Percentiles rank a stretch among this genome's conserved stretches.
Conservation (phyloP, 1,140 invertebrate species). For the Littorina saxatilis region DNA sequence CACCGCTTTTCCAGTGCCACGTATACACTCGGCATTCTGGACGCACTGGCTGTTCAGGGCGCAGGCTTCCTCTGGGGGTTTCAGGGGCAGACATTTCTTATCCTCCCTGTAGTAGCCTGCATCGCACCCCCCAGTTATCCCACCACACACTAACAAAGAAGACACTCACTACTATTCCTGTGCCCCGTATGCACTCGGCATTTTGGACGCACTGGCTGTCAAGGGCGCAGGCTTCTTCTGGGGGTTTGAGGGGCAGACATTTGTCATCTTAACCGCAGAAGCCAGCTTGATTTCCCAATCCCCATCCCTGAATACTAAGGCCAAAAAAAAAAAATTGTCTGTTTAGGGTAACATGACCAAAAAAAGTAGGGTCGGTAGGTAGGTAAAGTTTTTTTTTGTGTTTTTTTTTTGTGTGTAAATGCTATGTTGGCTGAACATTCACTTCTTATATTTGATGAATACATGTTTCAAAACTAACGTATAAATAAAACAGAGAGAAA, state of each 20-base stretch:
- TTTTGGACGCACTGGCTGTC: conserved; percentile 31
- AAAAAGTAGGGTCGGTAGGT: too few species aligned
- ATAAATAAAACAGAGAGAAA: too few species aligned
- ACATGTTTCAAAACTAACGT: too few species aligned
- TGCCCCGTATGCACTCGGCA: conserved; percentile 26
- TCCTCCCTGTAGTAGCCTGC: conserved; percentile 35
- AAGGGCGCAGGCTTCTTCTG: neutral
- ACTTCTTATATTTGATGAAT: too few species aligned
- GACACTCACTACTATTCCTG: neutral
- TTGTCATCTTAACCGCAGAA: conserved; percentile 27
- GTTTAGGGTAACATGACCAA: too few species aligned
- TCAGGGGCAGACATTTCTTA: neutral
- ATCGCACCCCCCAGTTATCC: conserved; percentile 41
- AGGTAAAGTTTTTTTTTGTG: too few species aligned
- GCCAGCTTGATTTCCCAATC: too few species aligned
- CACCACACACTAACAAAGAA: too few species aligned
- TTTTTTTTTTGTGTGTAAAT: too few species aligned
- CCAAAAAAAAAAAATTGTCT: too few species aligned
- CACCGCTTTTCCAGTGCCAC: neutral
- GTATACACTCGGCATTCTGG: conserved; percentile 23
- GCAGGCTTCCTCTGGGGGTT: conserved; percentile 16
- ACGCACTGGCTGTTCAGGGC: conserved; percentile 28
- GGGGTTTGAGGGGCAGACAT: conserved; percentile 13
- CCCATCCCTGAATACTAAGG: too few species aligned
- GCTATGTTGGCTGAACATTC: too few species aligned